Evolutionary conservation across 2,797 vertebrate genomes (phyloP).

Genomic region (Mico argentatus): DNA sequence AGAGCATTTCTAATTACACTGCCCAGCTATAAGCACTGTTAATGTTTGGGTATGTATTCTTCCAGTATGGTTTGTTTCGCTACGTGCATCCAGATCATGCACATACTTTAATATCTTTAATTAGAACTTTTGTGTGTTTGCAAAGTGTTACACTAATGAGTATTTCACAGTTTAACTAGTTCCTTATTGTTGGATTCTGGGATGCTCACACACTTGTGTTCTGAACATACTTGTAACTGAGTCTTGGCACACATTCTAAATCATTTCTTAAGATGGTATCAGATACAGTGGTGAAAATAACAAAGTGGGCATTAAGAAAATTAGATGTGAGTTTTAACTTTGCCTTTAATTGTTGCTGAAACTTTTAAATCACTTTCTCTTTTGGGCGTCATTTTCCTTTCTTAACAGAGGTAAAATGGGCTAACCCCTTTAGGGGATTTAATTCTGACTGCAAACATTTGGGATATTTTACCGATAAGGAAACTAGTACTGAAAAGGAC

Average conservation of each 20-base stretch:
- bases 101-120: not conserved
- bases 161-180: not conserved
- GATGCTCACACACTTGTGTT: not conserved
- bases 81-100: not conserved
- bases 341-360: not conserved
- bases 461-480: not conserved
- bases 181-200: not conserved
- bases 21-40: not conserved
- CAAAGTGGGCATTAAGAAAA: slow-evolving; percentile 5
- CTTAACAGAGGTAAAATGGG: not conserved
- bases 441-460: not conserved
- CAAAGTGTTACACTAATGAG: not conserved
- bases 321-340: slow-evolving; percentile 15
- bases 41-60: not conserved
- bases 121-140: slow-evolving; percentile 35
- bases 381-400: not conserved
- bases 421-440: not conserved
- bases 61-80: not conserved
- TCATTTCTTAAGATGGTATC: not conserved
- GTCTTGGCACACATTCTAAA: not conserved
- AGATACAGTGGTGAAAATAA: not conserved
- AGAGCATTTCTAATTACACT: not conserved
- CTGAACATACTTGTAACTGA: not conserved
- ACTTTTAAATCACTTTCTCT: not conserved
- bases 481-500: not conserved